A percentile compares a stretch with the other conserved stretches of the same genome.
These are phyloP conservation scores for Trichopoda pennipes DNA, from an alignment of 2,888 invertebrate genomes.

Conservation along the genomic window DNA sequence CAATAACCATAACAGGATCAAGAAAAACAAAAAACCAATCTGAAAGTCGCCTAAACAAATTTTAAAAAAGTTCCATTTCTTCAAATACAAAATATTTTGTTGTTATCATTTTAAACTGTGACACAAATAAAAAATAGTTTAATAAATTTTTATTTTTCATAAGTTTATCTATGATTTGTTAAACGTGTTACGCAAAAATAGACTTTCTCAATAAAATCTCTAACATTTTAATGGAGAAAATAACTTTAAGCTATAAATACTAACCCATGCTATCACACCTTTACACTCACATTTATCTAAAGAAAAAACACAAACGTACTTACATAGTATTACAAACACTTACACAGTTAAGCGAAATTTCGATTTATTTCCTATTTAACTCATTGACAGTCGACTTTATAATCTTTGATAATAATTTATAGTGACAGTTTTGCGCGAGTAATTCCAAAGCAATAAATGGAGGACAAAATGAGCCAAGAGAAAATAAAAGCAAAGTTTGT, in stretches of 20 bases:
- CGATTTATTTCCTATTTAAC: conserved; percentile 67
- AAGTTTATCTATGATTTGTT: conserved; percentile 34
- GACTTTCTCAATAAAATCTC: neutral
- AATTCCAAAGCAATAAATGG: conserved; percentile 59
- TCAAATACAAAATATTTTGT: neutral
- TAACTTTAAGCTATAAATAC: conserved; percentile 3
- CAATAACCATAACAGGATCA: conserved; percentile 12
- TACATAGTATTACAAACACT: neutral
- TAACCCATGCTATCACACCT: conserved; percentile 18
- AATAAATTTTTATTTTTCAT: conserved; percentile 47
- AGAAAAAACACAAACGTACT: neutral
- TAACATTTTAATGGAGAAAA: neutral
- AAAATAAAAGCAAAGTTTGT: conserved; percentile 59
- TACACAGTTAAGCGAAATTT: conserved; percentile 40
- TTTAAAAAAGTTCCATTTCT: neutral
- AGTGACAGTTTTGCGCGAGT: conserved; percentile 62
- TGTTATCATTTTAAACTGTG: conserved; percentile 7
- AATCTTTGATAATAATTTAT: conserved; percentile 66
- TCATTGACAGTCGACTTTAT: conserved; percentile 66
- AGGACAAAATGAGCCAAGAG: conserved; percentile 43
- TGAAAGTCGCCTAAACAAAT: conserved; percentile 19
- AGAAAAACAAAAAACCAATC: neutral
- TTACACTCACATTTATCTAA: neutral
- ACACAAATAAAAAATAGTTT: conserved; percentile 20
- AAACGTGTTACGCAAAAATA: neutral